Evolutionary conservation across 2,888 invertebrate genomes (phyloP), one percentile per base, ranked within the genome.

Genomic region (Diarsia dahlii): DNA sequence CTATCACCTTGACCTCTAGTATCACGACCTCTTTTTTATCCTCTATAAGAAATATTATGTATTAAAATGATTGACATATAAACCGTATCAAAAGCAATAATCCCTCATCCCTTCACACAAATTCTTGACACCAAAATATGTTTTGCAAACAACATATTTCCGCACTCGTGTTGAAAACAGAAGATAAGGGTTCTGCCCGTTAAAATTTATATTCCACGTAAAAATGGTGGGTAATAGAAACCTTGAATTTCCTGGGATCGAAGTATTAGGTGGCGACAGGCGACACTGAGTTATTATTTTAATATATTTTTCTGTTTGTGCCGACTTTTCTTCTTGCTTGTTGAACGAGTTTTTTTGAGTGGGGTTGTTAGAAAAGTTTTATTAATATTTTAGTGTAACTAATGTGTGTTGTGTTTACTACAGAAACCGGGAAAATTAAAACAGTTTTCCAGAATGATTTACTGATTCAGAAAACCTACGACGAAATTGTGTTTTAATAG

Each of bases 201-300:
- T 87, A 88, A 92, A 93, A 94, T 93, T 93, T 93, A 94, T 93
- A 91, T 84, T 84, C 88, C 79, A 84, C 88, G 90, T 90, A 90
- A 90, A 92, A 92, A 90, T 89, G 86, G 81, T 80, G 9, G 46
- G 86, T 91, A 88, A 89, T 84, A 85, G 87, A 89, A 84, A 84
- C 81, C 71, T 74, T 74, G 58, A 75, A 76, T 77, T 60, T 54
- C 68, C 81, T 76, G 80, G 76, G 76, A 84, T 82, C 78, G 80
- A 82, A 86, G 87, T 85, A 88, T 90, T 86, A 88, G 87, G 80
- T 74, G 28, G 23, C 28, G 78, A 78, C 77, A 71, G 81, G 50
- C 84, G 88, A 89, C 88, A 88, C 80, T 87, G 88, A 91, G 81
- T 89, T 91, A 90, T 90, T 87, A 85, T 87, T 90, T 88, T 88